Evolutionary conservation across 2,888 invertebrate species (phyloP), one percentile per base, ranked within the genome.

Genomic region (Athalia cordata): DNA sequence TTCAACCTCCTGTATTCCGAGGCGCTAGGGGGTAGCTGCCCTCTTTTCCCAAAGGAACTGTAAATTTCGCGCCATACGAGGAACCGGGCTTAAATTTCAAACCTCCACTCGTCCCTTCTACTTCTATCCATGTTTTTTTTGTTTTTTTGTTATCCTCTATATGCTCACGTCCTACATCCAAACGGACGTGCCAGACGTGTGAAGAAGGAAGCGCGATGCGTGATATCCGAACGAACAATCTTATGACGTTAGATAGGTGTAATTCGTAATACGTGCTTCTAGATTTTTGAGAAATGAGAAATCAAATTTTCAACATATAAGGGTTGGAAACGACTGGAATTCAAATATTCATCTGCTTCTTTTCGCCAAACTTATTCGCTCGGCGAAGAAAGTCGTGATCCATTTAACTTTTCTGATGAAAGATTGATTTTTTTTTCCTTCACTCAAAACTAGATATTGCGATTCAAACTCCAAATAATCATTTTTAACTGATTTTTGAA

Each of bases 21-120:
- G 29, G 29, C 29, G 29, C 29, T 29, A 29, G 29, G 4, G 68
- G 43, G 52, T 47, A 68, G 47, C 55, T 6, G 55, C 6, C 55
- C 55, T 9, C 9, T 9, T 59, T 72, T 47, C 72, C 59, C 72
- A 59, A n/a, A 59, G 72, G 72, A 72, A 72, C 72, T 59, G 72
- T 72, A 72, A 72, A 72, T 72, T 72, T 72, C 9, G 13, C 59
- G 50, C 55, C n/a, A 52, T 8, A 13, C 68, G 50, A 68, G 68
- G 11, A 55, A 50, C 15, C 68, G 11, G 52, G 68, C 68, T 49
- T 50, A 55, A 72, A 59, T 72, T 72, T 59, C 72, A 59, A 47
- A 59, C 72, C 59, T 45, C 57, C 72, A 45, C 29, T 8, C 45
- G 72, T 4, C 15, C 43, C 29, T 62, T 29, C 29, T 62, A 29